Conservation (phyloP, 2,113 vertebrate genomes). For the Accipiter cooperii region DNA sequence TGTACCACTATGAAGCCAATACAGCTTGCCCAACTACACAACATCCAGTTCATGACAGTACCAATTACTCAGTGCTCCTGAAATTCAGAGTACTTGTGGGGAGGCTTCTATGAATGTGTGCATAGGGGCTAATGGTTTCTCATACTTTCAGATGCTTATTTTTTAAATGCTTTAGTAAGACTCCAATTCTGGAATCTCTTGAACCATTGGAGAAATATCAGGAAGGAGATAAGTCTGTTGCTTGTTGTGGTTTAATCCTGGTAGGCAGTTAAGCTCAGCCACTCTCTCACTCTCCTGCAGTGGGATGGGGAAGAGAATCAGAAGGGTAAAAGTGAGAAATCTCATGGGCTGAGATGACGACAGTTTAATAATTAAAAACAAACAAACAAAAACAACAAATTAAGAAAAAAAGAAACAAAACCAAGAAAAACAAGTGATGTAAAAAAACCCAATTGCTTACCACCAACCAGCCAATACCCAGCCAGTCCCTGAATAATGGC, state of each 20-base stretch:
- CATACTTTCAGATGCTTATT: not conserved
- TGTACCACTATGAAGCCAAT: not conserved
- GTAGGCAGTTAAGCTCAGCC: not conserved
- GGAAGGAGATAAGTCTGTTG: not conserved
- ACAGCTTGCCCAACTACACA: not conserved
- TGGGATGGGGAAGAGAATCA: not conserved
- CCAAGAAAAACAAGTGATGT: not conserved
- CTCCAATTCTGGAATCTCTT: not conserved
- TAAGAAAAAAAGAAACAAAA: not conserved
- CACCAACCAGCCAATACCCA: not conserved
- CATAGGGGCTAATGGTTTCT: not conserved
- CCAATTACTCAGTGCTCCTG: not conserved
- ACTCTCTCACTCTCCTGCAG: accelerated
- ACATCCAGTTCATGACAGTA: not conserved
- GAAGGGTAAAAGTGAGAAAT: not conserved
- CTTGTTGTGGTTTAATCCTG: accelerated
- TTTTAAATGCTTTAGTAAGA: not conserved
- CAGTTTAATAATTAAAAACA: not conserved
- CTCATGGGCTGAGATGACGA: not conserved
- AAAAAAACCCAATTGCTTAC: not conserved
- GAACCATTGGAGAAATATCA: not conserved
- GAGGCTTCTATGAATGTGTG: not conserved
- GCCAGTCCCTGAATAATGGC: not conserved
- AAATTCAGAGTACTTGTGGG: not conserved
- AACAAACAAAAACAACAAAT: too few species aligned